phyloP scores from a whole-genome alignment of 1,140 invertebrate genomes.

The Sycophaga agraensis region DNA sequence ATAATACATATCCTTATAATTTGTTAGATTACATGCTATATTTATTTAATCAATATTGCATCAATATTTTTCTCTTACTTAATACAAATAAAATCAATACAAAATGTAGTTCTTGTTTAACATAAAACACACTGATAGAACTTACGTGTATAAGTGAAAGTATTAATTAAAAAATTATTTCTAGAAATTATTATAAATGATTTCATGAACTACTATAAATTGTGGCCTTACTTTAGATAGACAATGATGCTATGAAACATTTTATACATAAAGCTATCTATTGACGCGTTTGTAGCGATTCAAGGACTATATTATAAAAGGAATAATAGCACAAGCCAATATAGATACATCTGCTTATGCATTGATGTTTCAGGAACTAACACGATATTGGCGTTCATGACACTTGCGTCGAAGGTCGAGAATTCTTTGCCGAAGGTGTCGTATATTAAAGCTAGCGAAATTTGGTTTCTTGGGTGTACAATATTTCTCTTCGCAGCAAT shows the following conservation, averaged over 20 bases:
- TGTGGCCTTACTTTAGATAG: slow-evolving; percentile 4
- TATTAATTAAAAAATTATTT: too few relatives aligned
- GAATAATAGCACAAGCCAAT: not conserved
- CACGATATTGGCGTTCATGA: slow-evolving; percentile 85
- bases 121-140: too few relatives aligned
- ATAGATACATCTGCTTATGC: slow-evolving; percentile 2
- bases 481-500: slow-evolving; percentile 83
- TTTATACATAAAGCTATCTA: slow-evolving; percentile 13
- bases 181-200: too few relatives aligned
- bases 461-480: slow-evolving; percentile 85
- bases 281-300: not conserved
- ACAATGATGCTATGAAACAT: not conserved
- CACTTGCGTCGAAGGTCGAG: slow-evolving; percentile 77
- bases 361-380: slow-evolving; percentile 67
- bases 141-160: too few relatives aligned
- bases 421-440: slow-evolving; percentile 85
- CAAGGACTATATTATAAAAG: slow-evolving; percentile 13
- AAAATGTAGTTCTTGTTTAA: too few relatives aligned
- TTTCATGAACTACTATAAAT: not conserved
- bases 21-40: too few relatives aligned
- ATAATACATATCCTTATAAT: too few relatives aligned
- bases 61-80: too few relatives aligned
- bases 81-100: too few relatives aligned
- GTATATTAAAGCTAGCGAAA: slow-evolving; percentile 87
- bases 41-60: too few relatives aligned